These are phyloP conservation scores for Oryzias melastigma DNA, from an alignment of 2,113 vertebrate species.

Conservation along the genomic window DNA sequence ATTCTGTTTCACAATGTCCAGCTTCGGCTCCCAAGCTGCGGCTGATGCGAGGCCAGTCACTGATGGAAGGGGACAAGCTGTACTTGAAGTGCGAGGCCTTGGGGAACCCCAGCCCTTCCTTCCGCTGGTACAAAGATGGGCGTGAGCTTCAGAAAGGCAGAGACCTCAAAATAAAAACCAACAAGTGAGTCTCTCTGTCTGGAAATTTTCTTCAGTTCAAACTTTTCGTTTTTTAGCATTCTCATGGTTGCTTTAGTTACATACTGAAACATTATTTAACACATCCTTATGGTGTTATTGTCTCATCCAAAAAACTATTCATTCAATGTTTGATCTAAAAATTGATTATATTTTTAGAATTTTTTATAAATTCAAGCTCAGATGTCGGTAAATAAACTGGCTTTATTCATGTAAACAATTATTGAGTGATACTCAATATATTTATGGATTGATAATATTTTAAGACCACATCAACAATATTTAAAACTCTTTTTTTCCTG, in stretches of 20 bases:
- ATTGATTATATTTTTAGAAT: too few relatives aligned
- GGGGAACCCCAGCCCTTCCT: constrained; percentile 90
- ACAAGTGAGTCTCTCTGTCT: constrained; percentile 84
- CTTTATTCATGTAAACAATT: too few relatives aligned
- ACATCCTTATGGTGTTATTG: too few relatives aligned
- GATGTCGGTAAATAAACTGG: too few relatives aligned
- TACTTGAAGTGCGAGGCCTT: constrained; percentile 92
- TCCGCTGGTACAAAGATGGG: constrained; percentile 96
- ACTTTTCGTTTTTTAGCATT: background rate
- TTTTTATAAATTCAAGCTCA: too few relatives aligned
- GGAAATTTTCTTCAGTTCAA: background rate
- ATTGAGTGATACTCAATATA: too few relatives aligned
- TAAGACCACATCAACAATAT: too few relatives aligned
- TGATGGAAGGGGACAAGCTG: constrained; percentile 88
- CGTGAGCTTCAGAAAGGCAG: constrained; percentile 92
- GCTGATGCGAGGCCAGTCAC: constrained; percentile 87
- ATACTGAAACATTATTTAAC: too few relatives aligned
- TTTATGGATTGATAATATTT: too few relatives aligned
- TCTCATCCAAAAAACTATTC: too few relatives aligned
- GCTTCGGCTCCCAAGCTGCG: constrained; percentile 89
- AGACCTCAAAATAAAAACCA: constrained; percentile 94
- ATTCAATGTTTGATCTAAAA: too few relatives aligned
- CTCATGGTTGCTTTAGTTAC: too few relatives aligned
- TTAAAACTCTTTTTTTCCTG: background rate
- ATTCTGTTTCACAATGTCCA: constrained; percentile 52